Evolutionary conservation across 2,888 invertebrate genomes (phyloP), one percentile per base, ranked within the genome.

Genomic region (Diaphora mendica): DNA sequence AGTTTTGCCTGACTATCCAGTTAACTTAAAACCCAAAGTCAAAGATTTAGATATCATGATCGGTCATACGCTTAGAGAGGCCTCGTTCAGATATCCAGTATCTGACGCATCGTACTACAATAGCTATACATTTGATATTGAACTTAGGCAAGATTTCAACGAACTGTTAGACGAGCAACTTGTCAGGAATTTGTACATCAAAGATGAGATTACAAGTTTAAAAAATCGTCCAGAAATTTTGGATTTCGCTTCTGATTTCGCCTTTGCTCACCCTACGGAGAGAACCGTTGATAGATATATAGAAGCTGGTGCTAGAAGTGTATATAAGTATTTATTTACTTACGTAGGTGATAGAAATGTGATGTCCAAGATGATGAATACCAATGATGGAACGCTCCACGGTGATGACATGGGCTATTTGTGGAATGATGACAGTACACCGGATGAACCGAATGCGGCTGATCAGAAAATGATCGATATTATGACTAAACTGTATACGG

Each of bases 401-500:
- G 62, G 17, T 30, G 62, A 62, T 62, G 62, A 62, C 5, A 30
- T 17, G 62, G 62, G 17, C 2, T 62, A 62, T 17, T 30, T 62
- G 17, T 62, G 62, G 62, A 30, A 17, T 62, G 8, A 0, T 7
- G 30, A 26, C 7, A 17, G 65, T 76, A 75, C 79, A 1, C 9
- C 26, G 15, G 76, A 73, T 42, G 59, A 69, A 26, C 64, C 73
- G 4, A 79, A 64, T 64, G n/a, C 64, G 1, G 79, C 73, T 1
- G 79, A 79, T 23, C 79, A 79, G n/a, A 70, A 44, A 15, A 75
- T 79, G 55, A 79, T 81, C 48, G 82, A 79, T 67, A 48, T 70
- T 44, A 72, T 79, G 70, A 79, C 79, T 2, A 78, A 79, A 4
- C 70, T 79, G 79, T 79, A 74, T 78, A 81, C 79, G 3, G 81